phyloP scores from a whole-genome alignment of 2,797 vertebrate species.

The Helarctos malayanus region DNA sequence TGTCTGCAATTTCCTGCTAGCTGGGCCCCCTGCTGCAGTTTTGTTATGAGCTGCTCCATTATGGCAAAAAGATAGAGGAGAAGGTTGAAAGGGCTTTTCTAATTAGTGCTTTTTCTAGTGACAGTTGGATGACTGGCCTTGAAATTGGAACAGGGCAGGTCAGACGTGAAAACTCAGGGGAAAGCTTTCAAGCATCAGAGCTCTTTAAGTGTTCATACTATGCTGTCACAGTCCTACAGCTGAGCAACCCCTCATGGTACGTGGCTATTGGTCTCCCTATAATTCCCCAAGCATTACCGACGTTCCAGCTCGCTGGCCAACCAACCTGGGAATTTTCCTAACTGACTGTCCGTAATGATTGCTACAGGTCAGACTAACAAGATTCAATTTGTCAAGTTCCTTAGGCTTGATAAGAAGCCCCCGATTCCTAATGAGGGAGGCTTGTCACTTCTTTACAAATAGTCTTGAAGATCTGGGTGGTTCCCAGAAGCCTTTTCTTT shows the following conservation, averaged over 20 bases:
- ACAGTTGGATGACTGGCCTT: not conserved
- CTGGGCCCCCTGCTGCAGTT: not conserved
- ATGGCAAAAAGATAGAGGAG: not conserved
- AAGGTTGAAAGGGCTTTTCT: conserved; percentile 11
- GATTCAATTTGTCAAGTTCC: not conserved
- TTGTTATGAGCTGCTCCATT: not conserved
- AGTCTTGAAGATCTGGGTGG: not conserved
- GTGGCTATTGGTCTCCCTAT: not conserved
- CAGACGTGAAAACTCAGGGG: not conserved
- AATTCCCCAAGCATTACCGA: not conserved
- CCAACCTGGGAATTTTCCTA: not conserved
- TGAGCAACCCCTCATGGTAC: not conserved
- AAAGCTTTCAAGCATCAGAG: not conserved
- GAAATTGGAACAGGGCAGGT: not conserved
- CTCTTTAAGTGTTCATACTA: not conserved
- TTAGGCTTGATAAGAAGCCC: not conserved
- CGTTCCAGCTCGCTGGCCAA: not conserved
- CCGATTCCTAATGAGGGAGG: not conserved
- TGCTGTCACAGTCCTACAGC: not conserved
- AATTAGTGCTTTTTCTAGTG: not conserved
- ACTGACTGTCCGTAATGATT: not conserved
- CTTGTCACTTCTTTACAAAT: not conserved
- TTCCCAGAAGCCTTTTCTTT: conserved; percentile 41
- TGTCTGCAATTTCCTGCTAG: not conserved
- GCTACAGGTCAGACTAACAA: not conserved